These are phyloP conservation scores for Euzophera pinguis DNA, from an alignment of 2,888 invertebrate genomes.

Conservation along the genomic window DNA sequence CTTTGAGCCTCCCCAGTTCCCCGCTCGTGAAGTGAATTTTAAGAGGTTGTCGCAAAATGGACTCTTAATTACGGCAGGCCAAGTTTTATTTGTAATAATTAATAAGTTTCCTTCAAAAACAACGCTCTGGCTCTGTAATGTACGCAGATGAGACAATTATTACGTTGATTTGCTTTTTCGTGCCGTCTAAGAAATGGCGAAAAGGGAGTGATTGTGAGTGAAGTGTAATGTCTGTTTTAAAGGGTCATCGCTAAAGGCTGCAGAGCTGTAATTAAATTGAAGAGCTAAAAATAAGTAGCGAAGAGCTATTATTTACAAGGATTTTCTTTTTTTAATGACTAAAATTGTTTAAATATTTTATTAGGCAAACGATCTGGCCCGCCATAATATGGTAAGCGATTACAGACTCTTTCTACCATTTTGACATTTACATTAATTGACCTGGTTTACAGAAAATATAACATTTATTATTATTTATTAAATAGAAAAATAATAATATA, in stretches of 20 bases:
- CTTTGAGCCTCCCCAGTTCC: conserved; percentile 57
- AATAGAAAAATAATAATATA: too few species aligned
- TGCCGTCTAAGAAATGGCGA: neutral
- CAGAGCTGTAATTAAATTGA: too few species aligned
- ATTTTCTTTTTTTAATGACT: too few species aligned
- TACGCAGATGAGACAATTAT: conserved; percentile 16
- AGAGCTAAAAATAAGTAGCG: too few species aligned
- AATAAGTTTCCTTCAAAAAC: conserved; percentile 52
- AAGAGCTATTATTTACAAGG: too few species aligned
- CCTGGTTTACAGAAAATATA: too few species aligned
- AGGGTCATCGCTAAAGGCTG: neutral
- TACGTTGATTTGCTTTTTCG: neutral
- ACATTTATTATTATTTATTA: too few species aligned
- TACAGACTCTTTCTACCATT: too few species aligned
- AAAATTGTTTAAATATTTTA: too few species aligned
- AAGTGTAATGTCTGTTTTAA: neutral
- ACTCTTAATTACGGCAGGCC: conserved; percentile 69
- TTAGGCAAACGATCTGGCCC: too few species aligned
- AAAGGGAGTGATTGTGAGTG: neutral
- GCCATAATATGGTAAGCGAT: too few species aligned
- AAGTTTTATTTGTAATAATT: conserved; percentile 71
- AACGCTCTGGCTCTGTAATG: conserved; percentile 28
- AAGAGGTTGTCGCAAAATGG: conserved; percentile 73
- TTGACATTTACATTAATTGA: too few species aligned
- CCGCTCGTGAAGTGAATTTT: conserved; percentile 68